These are phyloP conservation scores for Brachionus asplanchnoidis DNA, from an alignment of 1,140 invertebrate genomes.

Conservation along the genomic window DNA sequence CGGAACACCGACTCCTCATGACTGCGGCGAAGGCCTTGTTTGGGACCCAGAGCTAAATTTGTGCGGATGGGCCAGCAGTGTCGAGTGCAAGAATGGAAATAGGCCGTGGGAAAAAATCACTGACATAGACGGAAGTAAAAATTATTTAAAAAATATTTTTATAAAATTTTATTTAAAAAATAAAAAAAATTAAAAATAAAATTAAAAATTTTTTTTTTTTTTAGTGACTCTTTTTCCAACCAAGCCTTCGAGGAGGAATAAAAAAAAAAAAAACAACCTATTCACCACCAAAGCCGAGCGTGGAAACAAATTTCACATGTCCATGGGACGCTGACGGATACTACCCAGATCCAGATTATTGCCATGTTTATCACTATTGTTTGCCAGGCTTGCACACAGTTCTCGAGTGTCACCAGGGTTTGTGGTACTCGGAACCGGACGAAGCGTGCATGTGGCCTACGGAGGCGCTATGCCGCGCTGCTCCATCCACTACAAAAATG, in stretches of 20 bases:
- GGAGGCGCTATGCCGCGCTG: not conserved
- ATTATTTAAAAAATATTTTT: not conserved
- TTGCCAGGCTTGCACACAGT: not conserved
- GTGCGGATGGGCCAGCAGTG: slow-evolving; percentile 22
- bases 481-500: not conserved
- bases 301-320: slow-evolving; percentile 41
- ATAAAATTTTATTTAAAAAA: not conserved
- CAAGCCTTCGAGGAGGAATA: not conserved
- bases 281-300: not conserved
- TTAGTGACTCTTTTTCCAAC: slow-evolving; percentile 39
- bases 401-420: not conserved
- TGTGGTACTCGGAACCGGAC: slow-evolving; percentile 30
- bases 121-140: slow-evolving; percentile 26
- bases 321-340: slow-evolving; percentile 10
- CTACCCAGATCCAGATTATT: slow-evolving; percentile 6
- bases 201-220: not conserved
- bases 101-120: slow-evolving; percentile 31
- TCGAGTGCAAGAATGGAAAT: slow-evolving; percentile 38
- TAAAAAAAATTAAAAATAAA: not conserved
- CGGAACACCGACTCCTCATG: not conserved
- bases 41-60: slow-evolving; percentile 3
- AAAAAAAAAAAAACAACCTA: slow-evolving; percentile 34
- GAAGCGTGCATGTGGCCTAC: slow-evolving; percentile 8
- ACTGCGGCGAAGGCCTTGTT: slow-evolving; percentile 20
- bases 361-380: slow-evolving; percentile 18